Conservation (phyloP, 2,888 invertebrate species). For the Pristionchus mayeri region DNA sequence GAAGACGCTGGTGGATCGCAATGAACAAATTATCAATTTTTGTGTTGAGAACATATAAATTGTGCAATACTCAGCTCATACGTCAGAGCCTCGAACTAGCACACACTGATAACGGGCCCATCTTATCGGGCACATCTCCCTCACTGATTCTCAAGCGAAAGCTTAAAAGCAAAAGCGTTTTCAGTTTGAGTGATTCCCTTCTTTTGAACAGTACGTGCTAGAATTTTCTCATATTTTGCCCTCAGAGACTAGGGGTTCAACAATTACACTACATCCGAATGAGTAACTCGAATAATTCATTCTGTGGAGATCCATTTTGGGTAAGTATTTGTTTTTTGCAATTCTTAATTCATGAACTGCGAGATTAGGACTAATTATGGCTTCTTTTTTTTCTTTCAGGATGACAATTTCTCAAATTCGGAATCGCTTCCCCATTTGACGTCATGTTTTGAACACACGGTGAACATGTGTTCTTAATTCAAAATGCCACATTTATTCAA, state of each 20-base stretch:
- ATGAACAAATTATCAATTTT: too few species aligned
- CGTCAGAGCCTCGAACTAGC: not conserved
- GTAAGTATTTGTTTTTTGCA: not conserved
- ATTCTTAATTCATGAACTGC: not conserved
- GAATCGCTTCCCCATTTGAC: constrained; percentile 64
- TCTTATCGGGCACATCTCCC: not conserved
- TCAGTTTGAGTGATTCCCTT: not conserved
- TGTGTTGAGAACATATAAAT: too few species aligned
- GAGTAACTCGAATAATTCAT: not conserved
- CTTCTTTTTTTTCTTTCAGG: not conserved
- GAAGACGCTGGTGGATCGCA: too few species aligned
- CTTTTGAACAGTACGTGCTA: not conserved
- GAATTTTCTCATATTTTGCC: not conserved
- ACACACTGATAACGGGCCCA: not conserved
- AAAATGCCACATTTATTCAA: not conserved
- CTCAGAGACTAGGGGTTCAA: not conserved
- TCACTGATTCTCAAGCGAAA: not conserved
- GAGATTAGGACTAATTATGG: not conserved
- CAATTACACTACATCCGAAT: not conserved
- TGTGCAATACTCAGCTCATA: not conserved
- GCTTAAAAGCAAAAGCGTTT: not conserved
- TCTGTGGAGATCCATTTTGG: not conserved
- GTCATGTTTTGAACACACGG: constrained; percentile 70
- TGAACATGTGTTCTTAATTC: not conserved
- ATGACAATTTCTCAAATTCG: not conserved